Percentiles rank a stretch among this genome's conserved stretches.
Conservation (phyloP, 2,797 vertebrate species). For the Urocyon cinereoargenteus region DNA sequence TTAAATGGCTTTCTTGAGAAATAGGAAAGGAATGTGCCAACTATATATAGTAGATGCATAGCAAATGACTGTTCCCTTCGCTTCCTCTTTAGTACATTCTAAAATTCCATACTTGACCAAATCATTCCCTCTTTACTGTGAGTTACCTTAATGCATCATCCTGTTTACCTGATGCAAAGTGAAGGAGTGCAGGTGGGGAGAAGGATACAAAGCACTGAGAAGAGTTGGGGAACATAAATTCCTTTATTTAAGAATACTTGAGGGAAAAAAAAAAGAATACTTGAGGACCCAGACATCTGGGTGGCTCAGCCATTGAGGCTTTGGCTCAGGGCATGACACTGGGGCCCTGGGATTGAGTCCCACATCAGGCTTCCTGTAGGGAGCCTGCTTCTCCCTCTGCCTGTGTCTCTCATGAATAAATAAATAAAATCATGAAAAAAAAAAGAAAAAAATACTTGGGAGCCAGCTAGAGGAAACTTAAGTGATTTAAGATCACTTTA, state of each 20-base stretch:
- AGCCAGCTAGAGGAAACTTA: not conserved
- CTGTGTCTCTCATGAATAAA: too few species aligned
- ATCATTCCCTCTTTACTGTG: not conserved
- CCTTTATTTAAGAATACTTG: not conserved
- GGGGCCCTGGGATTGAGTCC: too few species aligned
- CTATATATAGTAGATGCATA: not conserved
- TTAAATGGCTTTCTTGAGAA: not conserved
- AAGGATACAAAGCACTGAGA: not conserved
- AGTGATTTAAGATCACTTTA: not conserved
- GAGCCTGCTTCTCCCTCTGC: too few species aligned
- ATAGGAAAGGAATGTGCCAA: not conserved
- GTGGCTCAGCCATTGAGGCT: too few species aligned
- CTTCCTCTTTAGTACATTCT: not conserved
- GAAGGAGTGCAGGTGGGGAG: not conserved
- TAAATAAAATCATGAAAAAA: too few species aligned
- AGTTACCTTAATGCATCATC: not conserved
- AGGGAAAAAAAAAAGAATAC: too few species aligned
- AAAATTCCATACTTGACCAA: not conserved
- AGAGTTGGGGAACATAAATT: not conserved
- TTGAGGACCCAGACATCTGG: too few species aligned
- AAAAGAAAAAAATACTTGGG: not conserved
- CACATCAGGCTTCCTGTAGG: too few species aligned
- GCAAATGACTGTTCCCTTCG: not conserved
- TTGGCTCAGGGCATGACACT: too few species aligned
- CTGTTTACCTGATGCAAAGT: not conserved